Base-by-base conservation (phyloP, 2,113 vertebrate genomes). In the Apodemus speciosus region DNA sequence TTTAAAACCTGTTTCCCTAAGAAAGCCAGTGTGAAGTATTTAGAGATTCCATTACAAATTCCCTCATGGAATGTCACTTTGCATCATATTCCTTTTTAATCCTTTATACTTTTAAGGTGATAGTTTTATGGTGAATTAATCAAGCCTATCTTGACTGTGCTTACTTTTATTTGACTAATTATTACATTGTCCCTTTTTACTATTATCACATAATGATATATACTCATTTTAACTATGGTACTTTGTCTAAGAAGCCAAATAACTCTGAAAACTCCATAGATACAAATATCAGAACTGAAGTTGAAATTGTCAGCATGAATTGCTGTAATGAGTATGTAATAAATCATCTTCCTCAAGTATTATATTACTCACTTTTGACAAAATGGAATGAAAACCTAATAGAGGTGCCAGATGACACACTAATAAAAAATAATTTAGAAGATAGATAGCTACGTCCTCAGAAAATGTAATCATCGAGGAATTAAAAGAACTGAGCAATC, bases 371-470 rank as follows among this genome's bases (percentile, higher is more conserved):
- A 88, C 11, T 95, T 87, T 80, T 21, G 86, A 68, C 38, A 89
- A 46, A 93, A 69, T 83, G 14, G 15, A 71, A 87, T 69, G 13
- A 81, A 93, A 95, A 80, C 2, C 23, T 87, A 84, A 91, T 76
- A 89, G 35, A 93, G 27, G 43, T 94, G 30, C 81, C 87, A 91
- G 46, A 84, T 92, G 46, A 58, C 32, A 92, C 32, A 58, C 86
- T 84, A 84, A 92, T 90, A 69, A 93, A n/a, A 93, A 90, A 83
- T 84, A 83, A 95, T 92, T 93, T 93, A 32, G 58, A 86, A 96
- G 69, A 75, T 43, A 58, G 11, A 43, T 92, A 86, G 56, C 73
- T 91, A 21, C 30, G 30, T 90, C 90, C 72, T 90, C 76, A 43
- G 27, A 40, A 32, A 32, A 69, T 77, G 56, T 60, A 72, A n/a